Evolutionary conservation across 2,888 invertebrate genomes (phyloP).

Genomic region (Tribolium freemani): DNA sequence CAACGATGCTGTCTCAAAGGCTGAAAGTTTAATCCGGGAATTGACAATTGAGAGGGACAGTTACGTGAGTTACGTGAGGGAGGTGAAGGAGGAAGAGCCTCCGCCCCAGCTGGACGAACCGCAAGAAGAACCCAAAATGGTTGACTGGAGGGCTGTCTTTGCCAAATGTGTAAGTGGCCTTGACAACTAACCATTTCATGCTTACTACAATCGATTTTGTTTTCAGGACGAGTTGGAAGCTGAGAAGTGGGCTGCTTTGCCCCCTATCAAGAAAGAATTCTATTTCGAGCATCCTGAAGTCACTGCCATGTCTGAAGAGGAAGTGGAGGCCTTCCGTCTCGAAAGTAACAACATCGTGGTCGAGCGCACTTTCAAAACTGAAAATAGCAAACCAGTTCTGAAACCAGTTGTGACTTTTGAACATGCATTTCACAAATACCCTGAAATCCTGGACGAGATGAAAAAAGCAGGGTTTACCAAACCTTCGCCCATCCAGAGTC

Average conservation of each 20-base stretch:
- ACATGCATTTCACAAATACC: slow-evolving; percentile 85
- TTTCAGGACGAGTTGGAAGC: slow-evolving; percentile 71
- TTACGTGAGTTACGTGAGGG: neutral
- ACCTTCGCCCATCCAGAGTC: slow-evolving; percentile 93
- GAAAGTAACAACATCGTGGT: slow-evolving; percentile 84
- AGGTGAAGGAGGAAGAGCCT: neutral
- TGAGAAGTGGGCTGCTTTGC: slow-evolving; percentile 76
- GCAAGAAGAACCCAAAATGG: slow-evolving; percentile 43
- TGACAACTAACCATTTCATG: neutral
- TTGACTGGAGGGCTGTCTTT: slow-evolving; percentile 75
- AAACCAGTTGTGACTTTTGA: slow-evolving; percentile 87
- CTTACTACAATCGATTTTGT: neutral
- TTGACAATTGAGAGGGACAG: slow-evolving; percentile 56
- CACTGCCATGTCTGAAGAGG: slow-evolving; percentile 73
- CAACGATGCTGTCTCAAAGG: slow-evolving; percentile 60
- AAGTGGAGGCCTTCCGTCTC: slow-evolving; percentile 76
- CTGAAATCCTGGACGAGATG: slow-evolving; percentile 87
- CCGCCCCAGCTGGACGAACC: neutral
- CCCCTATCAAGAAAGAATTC: slow-evolving; percentile 83
- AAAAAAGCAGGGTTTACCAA: slow-evolving; percentile 82
- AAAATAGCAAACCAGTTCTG: slow-evolving; percentile 71
- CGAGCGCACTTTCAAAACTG: slow-evolving; percentile 72
- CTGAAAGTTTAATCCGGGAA: slow-evolving; percentile 66
- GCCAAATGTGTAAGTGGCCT: slow-evolving; percentile 66
- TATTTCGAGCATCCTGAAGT: slow-evolving; percentile 85